phyloP scores from a whole-genome alignment of 2,797 vertebrate genomes.

The Sebastes elongatus region DNA sequence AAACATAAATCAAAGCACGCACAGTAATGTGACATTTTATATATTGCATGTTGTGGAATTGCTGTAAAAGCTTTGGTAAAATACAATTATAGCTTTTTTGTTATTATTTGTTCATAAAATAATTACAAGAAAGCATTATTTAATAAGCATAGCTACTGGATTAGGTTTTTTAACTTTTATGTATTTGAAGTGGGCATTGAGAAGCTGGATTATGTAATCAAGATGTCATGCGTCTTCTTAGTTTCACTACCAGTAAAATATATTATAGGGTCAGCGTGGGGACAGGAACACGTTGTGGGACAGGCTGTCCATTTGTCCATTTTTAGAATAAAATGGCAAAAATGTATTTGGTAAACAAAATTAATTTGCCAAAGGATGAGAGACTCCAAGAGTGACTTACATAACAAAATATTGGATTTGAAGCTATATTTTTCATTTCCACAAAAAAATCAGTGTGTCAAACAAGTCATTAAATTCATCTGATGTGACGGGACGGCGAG shows the following conservation, averaged over 20 bases:
- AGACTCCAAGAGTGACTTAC: not conserved
- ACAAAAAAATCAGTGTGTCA: constrained; percentile 1
- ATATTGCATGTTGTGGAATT: not conserved
- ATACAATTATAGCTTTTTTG: not conserved
- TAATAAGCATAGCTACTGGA: not conserved
- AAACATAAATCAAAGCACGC: not conserved
- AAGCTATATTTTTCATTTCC: not conserved
- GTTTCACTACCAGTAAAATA: not conserved
- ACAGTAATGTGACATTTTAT: not conserved
- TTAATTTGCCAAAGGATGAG: not conserved
- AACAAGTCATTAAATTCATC: not conserved
- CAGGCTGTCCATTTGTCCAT: not conserved
- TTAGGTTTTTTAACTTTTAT: not conserved
- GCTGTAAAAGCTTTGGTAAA: not conserved
- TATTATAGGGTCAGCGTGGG: not conserved
- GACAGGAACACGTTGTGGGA: not conserved
- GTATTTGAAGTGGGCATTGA: not conserved
- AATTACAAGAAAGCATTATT: not conserved
- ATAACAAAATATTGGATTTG: not conserved
- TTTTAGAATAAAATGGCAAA: not conserved
- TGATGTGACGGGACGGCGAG: not conserved
- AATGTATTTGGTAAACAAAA: not conserved
- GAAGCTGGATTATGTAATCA: not conserved
- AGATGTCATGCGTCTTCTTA: not conserved
- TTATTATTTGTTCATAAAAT: not conserved